These are phyloP conservation scores for Psilopogon haemacephalus DNA, from an alignment of 2,113 vertebrate species.

Conservation along the genomic window DNA sequence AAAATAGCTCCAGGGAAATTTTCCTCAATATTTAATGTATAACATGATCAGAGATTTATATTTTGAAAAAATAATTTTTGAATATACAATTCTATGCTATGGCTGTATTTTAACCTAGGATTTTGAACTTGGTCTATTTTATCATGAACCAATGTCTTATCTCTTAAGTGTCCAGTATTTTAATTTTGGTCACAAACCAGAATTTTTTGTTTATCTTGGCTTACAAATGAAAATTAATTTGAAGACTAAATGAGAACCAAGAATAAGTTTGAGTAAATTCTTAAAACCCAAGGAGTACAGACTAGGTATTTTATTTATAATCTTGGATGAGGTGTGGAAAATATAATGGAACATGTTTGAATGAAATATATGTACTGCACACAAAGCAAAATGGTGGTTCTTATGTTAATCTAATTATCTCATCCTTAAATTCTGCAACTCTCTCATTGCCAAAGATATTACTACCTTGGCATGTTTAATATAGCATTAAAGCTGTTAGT, in stretches of 20 bases:
- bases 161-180: slow-evolving; percentile 36
- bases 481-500: slow-evolving; percentile 17
- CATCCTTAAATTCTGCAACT: slow-evolving; percentile 19
- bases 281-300: background rate
- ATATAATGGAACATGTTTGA: background rate
- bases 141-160: slow-evolving; percentile 10
- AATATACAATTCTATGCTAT: slow-evolving; percentile 53
- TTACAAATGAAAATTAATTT: slow-evolving; percentile 17
- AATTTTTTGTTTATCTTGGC: slow-evolving; percentile 37
- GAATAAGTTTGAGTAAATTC: background rate
- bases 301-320: background rate
- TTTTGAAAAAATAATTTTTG: slow-evolving; percentile 56
- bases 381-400: background rate
- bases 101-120: slow-evolving; percentile 49
- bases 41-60: slow-evolving; percentile 58
- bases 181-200: background rate
- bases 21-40: slow-evolving; percentile 47
- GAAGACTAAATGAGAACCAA: background rate
- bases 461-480: slow-evolving; percentile 34
- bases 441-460: slow-evolving; percentile 37
- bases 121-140: slow-evolving; percentile 52
- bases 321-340: slow-evolving; percentile 10
- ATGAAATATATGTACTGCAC: background rate
- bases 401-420: background rate
- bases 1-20: slow-evolving; percentile 46